Percentiles rank a stretch among this genome's conserved stretches.
Evolutionary conservation across 30 jellyfish, hydroid and myxozoan species (phyloP).

Genomic region (Morbakka virulenta): DNA sequence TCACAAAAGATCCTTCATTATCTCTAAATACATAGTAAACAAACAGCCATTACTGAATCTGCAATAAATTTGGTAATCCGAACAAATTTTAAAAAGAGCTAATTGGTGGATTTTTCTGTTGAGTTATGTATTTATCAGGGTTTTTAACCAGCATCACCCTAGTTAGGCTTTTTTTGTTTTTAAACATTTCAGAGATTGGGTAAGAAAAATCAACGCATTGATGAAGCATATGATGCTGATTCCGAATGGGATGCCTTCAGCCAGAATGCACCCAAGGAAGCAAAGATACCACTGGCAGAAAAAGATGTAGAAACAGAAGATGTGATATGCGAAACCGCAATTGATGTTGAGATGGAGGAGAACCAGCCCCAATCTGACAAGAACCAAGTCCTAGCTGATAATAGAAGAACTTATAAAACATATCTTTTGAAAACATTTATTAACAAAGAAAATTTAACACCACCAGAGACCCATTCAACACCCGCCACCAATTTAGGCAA

Average conservation of each 20-base stretch:
- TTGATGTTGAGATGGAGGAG: no score
- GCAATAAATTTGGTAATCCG: no score
- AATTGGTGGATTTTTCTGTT: no score
- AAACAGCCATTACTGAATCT: no score
- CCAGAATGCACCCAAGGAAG: neutral
- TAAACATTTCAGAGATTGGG: no score
- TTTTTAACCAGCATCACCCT: no score
- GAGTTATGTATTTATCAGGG: no score
- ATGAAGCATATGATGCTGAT: slow-evolving; percentile 71
- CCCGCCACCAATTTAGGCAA: slow-evolving; percentile 63
- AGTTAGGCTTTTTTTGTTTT: no score
- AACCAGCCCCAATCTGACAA: neutral
- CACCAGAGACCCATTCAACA: slow-evolving; percentile 80
- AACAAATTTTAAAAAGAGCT: no score
- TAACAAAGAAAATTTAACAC: slow-evolving; percentile 67
- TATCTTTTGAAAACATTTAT: neutral
- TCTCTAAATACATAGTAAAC: no score
- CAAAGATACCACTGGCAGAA: neutral
- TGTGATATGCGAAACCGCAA: slow-evolving; percentile 1
- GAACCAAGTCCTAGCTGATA: neutral
- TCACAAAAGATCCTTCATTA: no score
- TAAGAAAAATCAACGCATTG: slow-evolving; percentile 2
- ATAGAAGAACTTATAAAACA: neutral
- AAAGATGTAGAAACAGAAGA: neutral
- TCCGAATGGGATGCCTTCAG: slow-evolving; percentile 55